These are phyloP conservation scores for Porites evermanni DNA, from an alignment of 92 coral and sea anemone genomes.

Conservation along the genomic window DNA sequence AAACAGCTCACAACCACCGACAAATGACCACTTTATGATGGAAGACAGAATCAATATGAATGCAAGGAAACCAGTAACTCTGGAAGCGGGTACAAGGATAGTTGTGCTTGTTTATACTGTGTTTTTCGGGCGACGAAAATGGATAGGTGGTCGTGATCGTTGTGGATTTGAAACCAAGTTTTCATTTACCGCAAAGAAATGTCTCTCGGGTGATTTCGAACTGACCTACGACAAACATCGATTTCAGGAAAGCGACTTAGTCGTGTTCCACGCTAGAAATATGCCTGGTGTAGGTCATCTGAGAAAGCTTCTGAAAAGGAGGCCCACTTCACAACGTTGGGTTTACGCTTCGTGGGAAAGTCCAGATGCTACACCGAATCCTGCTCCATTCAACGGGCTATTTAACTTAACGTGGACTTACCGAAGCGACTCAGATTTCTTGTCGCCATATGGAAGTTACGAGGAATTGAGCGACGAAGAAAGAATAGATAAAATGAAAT, in stretches of 20 bases:
- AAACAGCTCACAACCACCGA: no score
- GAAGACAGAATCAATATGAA: no score
- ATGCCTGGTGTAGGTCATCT: not conserved
- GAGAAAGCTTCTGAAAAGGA: not conserved
- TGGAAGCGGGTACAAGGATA: not conserved
- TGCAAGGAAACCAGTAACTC: not conserved
- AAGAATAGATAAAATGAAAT: no score
- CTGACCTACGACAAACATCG: not conserved
- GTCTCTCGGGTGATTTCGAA: not conserved
- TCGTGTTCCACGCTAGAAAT: not conserved
- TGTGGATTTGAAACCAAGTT: not conserved
- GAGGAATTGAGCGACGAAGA: not conserved
- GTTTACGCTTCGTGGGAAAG: not conserved
- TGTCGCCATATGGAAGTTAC: not conserved
- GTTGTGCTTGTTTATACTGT: not conserved
- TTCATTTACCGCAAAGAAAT: not conserved
- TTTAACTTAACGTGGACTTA: not conserved
- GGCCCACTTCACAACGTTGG: not conserved
- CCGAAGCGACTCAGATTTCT: not conserved
- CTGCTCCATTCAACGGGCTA: not conserved
- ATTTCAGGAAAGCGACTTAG: not conserved
- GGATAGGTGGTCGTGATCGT: not conserved
- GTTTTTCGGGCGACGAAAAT: not conserved
- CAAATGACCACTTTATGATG: no score
- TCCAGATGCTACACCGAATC: not conserved